Conservation (phyloP, 92 coral and sea anemone species). For the Pocillopora grandis region DNA sequence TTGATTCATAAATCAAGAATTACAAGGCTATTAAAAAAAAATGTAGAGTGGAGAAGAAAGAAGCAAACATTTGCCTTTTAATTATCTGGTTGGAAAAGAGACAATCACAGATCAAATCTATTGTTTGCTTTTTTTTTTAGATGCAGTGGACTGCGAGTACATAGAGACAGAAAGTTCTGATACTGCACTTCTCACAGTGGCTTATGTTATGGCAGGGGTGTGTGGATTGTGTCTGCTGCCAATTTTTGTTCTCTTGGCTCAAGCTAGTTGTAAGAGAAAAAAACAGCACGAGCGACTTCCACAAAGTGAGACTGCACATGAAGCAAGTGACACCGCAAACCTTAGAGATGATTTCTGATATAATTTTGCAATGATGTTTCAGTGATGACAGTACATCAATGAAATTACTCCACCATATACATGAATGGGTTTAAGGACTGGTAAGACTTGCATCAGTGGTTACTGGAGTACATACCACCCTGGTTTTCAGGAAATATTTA, state of each 20-base stretch:
- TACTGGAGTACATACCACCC: too few relatives aligned
- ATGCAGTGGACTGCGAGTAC: conserved; percentile 97
- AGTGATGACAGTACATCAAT: background rate
- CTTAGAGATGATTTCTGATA: conserved; percentile 45
- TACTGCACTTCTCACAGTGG: conserved; percentile 95
- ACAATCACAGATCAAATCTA: background rate
- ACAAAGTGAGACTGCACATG: background rate
- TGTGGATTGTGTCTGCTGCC: conserved; percentile 96
- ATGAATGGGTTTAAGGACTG: too few relatives aligned
- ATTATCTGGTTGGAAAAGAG: too few relatives aligned
- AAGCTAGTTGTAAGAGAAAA: conserved; percentile 79
- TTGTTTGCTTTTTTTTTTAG: conserved; percentile 45
- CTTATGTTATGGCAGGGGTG: conserved; percentile 99
- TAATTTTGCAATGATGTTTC: background rate
- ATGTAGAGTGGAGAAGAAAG: too few relatives aligned
- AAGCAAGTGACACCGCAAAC: conserved; percentile 18
- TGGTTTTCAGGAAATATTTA: too few relatives aligned
- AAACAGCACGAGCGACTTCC: conserved; percentile 36
- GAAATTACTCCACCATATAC: too few relatives aligned
- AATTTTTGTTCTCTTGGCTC: conserved; percentile 88
- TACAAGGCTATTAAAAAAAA: too few relatives aligned
- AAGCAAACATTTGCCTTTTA: too few relatives aligned
- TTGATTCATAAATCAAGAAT: too few relatives aligned
- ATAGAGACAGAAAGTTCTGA: conserved; percentile 98
- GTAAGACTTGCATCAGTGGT: too few relatives aligned